Evolutionary conservation across 2,888 invertebrate genomes (phyloP).

Genomic region (Andrena minutula): DNA sequence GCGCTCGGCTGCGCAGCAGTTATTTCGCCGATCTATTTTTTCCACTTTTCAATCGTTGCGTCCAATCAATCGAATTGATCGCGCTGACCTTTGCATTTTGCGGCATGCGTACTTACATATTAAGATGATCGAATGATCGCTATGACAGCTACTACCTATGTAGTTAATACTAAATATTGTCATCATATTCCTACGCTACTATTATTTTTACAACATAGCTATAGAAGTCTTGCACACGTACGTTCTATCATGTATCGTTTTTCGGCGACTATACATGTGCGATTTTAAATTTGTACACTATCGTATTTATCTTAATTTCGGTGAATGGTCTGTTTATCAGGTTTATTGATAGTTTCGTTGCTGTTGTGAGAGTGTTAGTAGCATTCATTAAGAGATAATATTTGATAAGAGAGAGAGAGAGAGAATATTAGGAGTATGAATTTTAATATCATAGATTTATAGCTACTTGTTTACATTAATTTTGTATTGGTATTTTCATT

Average conservation of each 20-base stretch:
- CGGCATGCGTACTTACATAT: constrained; percentile 6
- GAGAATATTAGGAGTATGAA: neutral
- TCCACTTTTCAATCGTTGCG: neutral
- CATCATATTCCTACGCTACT: neutral
- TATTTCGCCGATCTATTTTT: neutral
- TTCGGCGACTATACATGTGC: neutral
- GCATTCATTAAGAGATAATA: neutral
- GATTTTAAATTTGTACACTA: neutral
- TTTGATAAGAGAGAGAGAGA: neutral
- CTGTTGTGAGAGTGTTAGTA: too few species aligned
- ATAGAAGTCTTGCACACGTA: neutral
- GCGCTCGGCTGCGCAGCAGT: neutral
- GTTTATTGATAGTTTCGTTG: neutral
- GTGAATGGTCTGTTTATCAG: neutral
- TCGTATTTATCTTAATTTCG: neutral
- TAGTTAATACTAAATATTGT: constrained; percentile 21
- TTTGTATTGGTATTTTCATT: neutral
- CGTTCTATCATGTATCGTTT: neutral
- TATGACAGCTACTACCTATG: constrained; percentile 52
- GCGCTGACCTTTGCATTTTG: constrained; percentile 36
- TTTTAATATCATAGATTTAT: neutral
- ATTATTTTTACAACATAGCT: constrained; percentile 25
- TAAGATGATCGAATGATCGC: constrained; percentile 40
- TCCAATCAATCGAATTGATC: neutral
- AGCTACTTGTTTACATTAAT: neutral